These are phyloP conservation scores for Protonibea diacanthus DNA, from an alignment of 2,797 vertebrate species.

Conservation along the genomic window DNA sequence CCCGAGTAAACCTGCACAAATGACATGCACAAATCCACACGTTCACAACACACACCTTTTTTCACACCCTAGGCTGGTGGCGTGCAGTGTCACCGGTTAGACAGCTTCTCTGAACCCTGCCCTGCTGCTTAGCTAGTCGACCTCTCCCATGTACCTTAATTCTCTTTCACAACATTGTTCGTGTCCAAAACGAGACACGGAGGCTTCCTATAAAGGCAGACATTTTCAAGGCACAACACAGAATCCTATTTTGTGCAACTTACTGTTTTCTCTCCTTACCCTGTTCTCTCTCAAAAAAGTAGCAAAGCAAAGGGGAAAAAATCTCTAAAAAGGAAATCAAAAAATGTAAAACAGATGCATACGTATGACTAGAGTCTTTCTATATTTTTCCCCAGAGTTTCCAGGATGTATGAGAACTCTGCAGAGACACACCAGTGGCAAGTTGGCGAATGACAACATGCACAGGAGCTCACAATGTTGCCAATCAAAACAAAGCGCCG, in stretches of 20 bases:
- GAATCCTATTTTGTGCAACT: too few species aligned
- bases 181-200: constrained; percentile 25
- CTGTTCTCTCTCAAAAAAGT: not conserved
- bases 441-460: constrained; percentile 13
- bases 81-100: constrained; percentile 85
- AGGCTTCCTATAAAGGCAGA: not conserved
- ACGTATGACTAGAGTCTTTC: not conserved
- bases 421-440: not conserved
- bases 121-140: constrained; percentile 50
- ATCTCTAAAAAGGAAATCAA: not conserved
- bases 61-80: constrained; percentile 75
- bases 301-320: not conserved
- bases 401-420: constrained; percentile 20
- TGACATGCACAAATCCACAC: constrained; percentile 41
- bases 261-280: not conserved
- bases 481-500: constrained; percentile 14
- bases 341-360: not conserved
- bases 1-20: constrained; percentile 9
- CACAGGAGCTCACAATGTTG: constrained; percentile 15
- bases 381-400: constrained; percentile 13
- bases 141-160: constrained; percentile 62
- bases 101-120: constrained; percentile 78
- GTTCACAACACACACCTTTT: constrained; percentile 50
- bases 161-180: constrained; percentile 35
- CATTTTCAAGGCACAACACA: not conserved